These are phyloP conservation scores for Athene cunicularia DNA, from an alignment of 2,113 vertebrate genomes.

Conservation along the genomic window DNA sequence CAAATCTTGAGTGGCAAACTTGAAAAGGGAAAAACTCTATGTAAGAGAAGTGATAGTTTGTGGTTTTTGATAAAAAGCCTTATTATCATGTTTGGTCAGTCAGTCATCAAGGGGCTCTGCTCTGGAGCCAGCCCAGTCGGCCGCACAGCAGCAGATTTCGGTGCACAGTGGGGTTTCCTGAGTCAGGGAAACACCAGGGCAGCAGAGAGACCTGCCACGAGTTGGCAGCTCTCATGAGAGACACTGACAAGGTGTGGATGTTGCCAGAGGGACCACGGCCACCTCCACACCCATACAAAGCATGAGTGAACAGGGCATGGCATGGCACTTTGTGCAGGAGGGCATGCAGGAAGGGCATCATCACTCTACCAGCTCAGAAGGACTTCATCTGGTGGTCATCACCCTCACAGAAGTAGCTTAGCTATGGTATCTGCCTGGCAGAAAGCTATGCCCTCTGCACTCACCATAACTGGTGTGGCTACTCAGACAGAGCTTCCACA, in stretches of 20 bases:
- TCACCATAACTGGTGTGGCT: not conserved
- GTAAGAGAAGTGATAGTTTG: not conserved
- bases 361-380: not conserved
- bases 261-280: fast-evolving
- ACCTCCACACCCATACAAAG: fast-evolving
- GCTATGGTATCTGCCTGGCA: not conserved
- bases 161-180: not conserved
- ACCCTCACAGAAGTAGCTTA: too few species aligned
- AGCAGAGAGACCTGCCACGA: fast-evolving
- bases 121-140: fast-evolving
- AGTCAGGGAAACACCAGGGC: not conserved
- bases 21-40: not conserved
- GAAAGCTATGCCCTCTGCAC: not conserved
- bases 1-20: not conserved
- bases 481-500: not conserved
- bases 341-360: too few species aligned
- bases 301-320: not conserved
- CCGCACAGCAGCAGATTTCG: not conserved
- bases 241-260: not conserved
- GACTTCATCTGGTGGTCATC: not conserved
- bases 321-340: not conserved
- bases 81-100: not conserved
- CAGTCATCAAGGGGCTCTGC: not conserved
- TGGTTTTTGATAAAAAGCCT: not conserved
- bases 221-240: not conserved